A percentile compares a stretch with the other conserved stretches of the same genome.
These are phyloP conservation scores for Sandelia bainsii DNA, from an alignment of 2,797 vertebrate genomes.

Conservation along the genomic window DNA sequence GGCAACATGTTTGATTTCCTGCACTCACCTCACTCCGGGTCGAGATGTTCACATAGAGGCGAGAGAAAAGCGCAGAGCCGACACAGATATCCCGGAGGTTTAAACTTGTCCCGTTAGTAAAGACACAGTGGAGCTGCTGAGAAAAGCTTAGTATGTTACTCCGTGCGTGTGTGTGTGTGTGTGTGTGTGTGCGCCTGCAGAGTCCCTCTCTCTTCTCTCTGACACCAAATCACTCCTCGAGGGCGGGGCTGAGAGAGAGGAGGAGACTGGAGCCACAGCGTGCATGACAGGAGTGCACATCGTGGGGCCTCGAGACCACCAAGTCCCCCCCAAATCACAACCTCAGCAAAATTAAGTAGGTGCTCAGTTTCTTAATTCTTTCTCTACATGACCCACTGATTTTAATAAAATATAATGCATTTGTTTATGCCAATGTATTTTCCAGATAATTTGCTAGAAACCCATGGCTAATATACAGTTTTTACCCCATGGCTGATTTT, in stretches of 20 bases:
- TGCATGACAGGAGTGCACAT: constrained; percentile 34
- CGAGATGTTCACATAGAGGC: constrained; percentile 59
- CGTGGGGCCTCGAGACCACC: not conserved
- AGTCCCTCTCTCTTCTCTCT: constrained; percentile 42
- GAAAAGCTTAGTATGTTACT: constrained; percentile 37
- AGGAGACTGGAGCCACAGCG: constrained; percentile 65
- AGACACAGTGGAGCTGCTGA: constrained; percentile 47
- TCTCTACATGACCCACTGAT: no score
- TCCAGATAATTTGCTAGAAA: no score
- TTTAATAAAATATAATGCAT: no score
- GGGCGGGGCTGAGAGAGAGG: constrained; percentile 76
- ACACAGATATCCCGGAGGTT: constrained; percentile 54
- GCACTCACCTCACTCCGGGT: constrained; percentile 72
- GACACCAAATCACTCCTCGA: constrained; percentile 67
- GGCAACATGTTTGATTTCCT: constrained; percentile 26
- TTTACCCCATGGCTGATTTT: no score
- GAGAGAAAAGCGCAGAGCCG: constrained; percentile 17
- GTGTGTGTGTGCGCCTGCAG: constrained; percentile 54
- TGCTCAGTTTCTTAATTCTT: no score
- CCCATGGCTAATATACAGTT: no score
- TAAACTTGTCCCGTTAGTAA: constrained; percentile 76
- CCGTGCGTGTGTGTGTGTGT: not conserved
- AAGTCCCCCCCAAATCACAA: no score
- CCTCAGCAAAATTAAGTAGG: no score
- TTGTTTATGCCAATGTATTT: no score